Conservation (phyloP, 2,888 invertebrate genomes). For the Tetranychus piercei region DNA sequence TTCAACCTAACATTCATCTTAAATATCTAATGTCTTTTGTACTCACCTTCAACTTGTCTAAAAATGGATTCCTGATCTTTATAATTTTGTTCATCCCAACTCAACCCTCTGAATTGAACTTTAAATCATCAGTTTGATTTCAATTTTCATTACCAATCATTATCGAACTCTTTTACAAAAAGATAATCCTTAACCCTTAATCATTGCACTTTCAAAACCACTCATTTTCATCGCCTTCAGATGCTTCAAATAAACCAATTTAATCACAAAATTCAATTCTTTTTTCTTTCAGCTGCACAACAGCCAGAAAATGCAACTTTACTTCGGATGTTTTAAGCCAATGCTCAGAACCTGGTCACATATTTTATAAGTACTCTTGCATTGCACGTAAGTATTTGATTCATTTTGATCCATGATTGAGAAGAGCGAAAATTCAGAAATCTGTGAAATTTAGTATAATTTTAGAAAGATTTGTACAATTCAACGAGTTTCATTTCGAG, state of each 20-base stretch:
- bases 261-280: background rate
- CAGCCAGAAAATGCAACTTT: background rate
- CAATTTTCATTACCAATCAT: too few species aligned
- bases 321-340: background rate
- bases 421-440: too few species aligned
- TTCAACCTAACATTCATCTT: too few species aligned
- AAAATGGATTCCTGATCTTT: background rate
- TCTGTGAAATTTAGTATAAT: too few species aligned
- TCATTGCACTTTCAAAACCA: too few species aligned
- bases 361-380: background rate
- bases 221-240: background rate
- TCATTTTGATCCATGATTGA: background rate
- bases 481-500: too few species aligned
- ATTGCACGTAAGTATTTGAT: background rate
- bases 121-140: too few species aligned
- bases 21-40: background rate
- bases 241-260: background rate
- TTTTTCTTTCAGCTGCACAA: background rate
- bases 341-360: background rate
- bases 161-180: too few species aligned
- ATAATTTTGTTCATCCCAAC: too few species aligned
- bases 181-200: too few species aligned
- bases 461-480: too few species aligned
- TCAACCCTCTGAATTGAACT: too few species aligned
- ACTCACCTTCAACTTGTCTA: constrained; percentile 1